These are phyloP conservation scores for Tyria jacobaeae DNA, from an alignment of 2,888 invertebrate species.

Conservation along the genomic window DNA sequence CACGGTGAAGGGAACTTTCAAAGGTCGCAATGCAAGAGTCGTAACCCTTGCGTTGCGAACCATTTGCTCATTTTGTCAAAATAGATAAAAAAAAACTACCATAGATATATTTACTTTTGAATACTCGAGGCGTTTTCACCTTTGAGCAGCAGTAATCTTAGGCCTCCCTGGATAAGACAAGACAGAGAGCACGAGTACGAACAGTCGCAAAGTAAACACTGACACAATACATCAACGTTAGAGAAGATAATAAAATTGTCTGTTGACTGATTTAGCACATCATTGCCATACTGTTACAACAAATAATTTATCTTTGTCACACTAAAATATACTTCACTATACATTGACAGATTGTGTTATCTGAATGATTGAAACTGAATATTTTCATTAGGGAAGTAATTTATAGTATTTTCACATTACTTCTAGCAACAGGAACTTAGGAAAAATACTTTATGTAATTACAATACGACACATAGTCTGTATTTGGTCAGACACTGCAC, in stretches of 20 bases:
- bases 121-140: background rate
- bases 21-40: no score
- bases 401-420: no score
- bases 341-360: background rate
- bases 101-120: background rate
- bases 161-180: no score
- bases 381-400: no score
- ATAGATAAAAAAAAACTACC: no score
- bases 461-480: background rate
- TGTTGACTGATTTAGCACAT: slow-evolving; percentile 5
- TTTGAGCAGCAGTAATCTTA: background rate
- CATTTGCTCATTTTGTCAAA: no score
- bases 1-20: no score
- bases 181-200: no score
- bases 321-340: background rate
- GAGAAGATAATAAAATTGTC: background rate
- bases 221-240: slow-evolving; percentile 5
- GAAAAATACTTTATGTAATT: no score
- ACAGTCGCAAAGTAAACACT: background rate
- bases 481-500: no score
- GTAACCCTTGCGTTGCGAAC: no score
- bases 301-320: slow-evolving; percentile 5
- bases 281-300: background rate
- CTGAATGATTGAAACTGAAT: background rate
- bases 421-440: no score